These are phyloP conservation scores for Cuniculus paca DNA, from an alignment of 2,797 vertebrate species.

Conservation along the genomic window DNA sequence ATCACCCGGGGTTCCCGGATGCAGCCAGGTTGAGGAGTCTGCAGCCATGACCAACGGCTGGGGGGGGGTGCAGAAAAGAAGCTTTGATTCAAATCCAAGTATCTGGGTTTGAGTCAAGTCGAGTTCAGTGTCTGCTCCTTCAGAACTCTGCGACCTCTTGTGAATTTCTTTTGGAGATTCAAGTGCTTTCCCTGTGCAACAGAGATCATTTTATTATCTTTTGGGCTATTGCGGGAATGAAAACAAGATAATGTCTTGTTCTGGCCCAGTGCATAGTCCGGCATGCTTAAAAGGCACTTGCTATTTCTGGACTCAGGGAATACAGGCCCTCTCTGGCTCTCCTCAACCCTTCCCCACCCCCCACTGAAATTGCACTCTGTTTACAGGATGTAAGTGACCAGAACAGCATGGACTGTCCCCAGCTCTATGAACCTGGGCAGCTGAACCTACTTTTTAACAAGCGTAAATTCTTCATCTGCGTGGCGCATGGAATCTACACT, in stretches of 20 bases:
- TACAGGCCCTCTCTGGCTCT: background rate
- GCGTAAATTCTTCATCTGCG: conserved; percentile 92
- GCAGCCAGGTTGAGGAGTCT: background rate
- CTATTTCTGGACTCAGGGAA: conserved; percentile 28
- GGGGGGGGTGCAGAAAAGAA: background rate
- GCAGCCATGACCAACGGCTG: background rate
- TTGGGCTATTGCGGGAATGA: conserved; percentile 25
- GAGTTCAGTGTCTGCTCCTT: background rate
- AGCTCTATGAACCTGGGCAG: conserved; percentile 92
- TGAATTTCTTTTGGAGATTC: conserved; percentile 1
- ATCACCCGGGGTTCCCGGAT: background rate
- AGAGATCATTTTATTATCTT: conserved; percentile 58
- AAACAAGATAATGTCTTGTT: conserved; percentile 15
- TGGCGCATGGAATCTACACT: conserved; percentile 92
- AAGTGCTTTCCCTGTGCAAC: background rate
- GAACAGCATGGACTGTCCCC: conserved; percentile 91
- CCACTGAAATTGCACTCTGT: conserved; percentile 66
- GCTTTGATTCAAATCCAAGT: conserved; percentile 19
- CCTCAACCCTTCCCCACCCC: background rate
- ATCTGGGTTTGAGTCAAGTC: background rate
- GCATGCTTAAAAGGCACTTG: background rate
- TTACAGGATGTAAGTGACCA: conserved; percentile 92
- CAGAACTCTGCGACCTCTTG: background rate
- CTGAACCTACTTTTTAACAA: conserved; percentile 95
- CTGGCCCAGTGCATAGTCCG: background rate